Conservation (phyloP, 2,797 vertebrate species). For the Cottoperca gobio region DNA sequence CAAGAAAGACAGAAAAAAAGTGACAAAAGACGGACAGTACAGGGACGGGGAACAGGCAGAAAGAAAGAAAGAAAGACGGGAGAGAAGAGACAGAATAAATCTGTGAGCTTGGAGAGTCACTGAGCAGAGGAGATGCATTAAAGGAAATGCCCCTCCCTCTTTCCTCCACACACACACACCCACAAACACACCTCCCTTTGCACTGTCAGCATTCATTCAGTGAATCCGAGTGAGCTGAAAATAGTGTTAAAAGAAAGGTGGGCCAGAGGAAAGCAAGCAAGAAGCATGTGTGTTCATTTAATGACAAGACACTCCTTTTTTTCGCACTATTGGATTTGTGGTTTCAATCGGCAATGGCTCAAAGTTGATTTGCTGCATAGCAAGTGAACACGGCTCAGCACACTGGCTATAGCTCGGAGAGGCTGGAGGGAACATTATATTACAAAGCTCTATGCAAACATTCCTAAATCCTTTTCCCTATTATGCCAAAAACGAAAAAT, state of each 20-base stretch:
- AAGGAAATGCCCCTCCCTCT: conserved; percentile 77
- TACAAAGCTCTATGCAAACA: conserved; percentile 10
- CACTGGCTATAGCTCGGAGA: neutral
- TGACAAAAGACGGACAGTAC: conserved; percentile 56
- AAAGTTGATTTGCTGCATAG: conserved; percentile 6
- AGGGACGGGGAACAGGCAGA: conserved; percentile 20
- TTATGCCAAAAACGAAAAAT: conserved; percentile 11
- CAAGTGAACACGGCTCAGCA: neutral
- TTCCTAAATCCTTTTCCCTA: neutral
- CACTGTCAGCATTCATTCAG: conserved; percentile 74
- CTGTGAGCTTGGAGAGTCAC: conserved; percentile 69
- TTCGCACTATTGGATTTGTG: neutral
- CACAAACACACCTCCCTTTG: conserved; percentile 53
- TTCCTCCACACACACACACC: conserved; percentile 29
- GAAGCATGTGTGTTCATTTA: conserved; percentile 32
- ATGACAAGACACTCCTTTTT: conserved; percentile 25
- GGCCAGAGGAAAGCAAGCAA: conserved; percentile 22
- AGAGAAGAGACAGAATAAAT: conserved; percentile 70
- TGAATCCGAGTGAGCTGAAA: conserved; percentile 59
- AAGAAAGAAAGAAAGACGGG: conserved; percentile 38
- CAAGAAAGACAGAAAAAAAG: conserved; percentile 41
- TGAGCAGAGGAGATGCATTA: conserved; percentile 75
- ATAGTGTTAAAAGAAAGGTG: conserved; percentile 32
- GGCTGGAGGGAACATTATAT: neutral
- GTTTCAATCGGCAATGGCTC: conserved; percentile 23